Percentiles rank a stretch among this genome's conserved stretches.
Evolutionary conservation across 1,140 invertebrate species (phyloP).

Genomic region (Cyclina sinensis): DNA sequence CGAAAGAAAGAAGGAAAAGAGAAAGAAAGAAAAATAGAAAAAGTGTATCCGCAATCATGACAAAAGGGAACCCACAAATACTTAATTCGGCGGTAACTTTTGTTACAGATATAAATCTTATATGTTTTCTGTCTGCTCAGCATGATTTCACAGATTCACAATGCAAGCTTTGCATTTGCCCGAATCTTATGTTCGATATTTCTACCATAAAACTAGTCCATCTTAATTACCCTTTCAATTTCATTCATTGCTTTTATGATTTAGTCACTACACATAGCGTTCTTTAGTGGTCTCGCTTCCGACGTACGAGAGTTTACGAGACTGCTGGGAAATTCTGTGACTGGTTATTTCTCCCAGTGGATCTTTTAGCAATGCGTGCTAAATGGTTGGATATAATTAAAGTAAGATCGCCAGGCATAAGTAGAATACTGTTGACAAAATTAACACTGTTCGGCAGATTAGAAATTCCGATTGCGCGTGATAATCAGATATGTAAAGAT

Average conservation of each 20-base stretch:
- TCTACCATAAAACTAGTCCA: not conserved
- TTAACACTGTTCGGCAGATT: not conserved
- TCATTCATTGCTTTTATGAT: conserved; percentile 31
- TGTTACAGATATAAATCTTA: not conserved
- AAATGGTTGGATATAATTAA: not conserved
- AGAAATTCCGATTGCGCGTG: not conserved
- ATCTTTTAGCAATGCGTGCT: conserved; percentile 14
- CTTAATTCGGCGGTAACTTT: not conserved
- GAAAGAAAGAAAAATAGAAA: too few species aligned
- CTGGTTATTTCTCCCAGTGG: not conserved
- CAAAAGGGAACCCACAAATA: not conserved
- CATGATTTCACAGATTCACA: not conserved
- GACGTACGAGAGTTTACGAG: conserved; percentile 13
- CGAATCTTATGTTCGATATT: not conserved
- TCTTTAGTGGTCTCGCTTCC: conserved; percentile 10
- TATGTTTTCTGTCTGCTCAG: conserved; percentile 3
- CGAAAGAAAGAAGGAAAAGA: too few species aligned
- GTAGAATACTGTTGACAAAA: conserved; percentile 5
- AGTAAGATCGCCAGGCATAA: not conserved
- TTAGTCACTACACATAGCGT: conserved; percentile 30
- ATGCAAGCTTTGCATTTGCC: not conserved
- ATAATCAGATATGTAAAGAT: not conserved
- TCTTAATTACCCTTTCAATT: conserved; percentile 43
- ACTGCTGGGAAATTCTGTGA: conserved; percentile 1
- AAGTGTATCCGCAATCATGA: too few species aligned